phyloP scores from a whole-genome alignment of 2,888 invertebrate species.

The Campaea margaritaria region DNA sequence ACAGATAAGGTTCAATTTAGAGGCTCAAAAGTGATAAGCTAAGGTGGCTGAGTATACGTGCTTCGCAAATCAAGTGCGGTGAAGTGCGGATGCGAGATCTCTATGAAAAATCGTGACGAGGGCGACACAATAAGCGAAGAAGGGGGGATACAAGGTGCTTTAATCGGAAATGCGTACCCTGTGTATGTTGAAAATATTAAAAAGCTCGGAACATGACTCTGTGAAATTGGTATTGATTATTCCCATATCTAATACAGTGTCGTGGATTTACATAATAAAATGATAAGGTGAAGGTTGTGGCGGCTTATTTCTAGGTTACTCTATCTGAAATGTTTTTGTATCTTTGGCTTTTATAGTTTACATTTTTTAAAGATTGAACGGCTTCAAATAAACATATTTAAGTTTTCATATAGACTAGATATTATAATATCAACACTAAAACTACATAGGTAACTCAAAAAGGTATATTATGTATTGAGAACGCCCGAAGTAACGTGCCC shows the following conservation, averaged over 20 bases:
- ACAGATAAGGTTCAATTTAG: slow-evolving; percentile 58
- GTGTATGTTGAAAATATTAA: slow-evolving; percentile 44
- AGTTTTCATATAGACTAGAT: too few relatives aligned
- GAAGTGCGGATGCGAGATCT: slow-evolving; percentile 79
- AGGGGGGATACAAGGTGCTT: slow-evolving; percentile 73
- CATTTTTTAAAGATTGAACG: too few relatives aligned
- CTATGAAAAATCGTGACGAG: slow-evolving; percentile 83
- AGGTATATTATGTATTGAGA: too few relatives aligned
- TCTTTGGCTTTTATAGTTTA: neutral
- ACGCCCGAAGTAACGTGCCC: too few relatives aligned
- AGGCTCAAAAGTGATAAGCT: slow-evolving; percentile 41
- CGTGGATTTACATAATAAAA: slow-evolving; percentile 44
- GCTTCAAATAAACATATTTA: too few relatives aligned
- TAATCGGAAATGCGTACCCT: slow-evolving; percentile 73
- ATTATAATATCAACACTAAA: too few relatives aligned
- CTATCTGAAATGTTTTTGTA: slow-evolving; percentile 24
- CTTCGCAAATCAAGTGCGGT: slow-evolving; percentile 83
- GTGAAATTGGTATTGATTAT: slow-evolving; percentile 27
- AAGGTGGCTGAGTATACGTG: slow-evolving; percentile 66
- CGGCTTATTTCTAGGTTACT: slow-evolving; percentile 17
- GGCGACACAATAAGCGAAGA: slow-evolving; percentile 75
- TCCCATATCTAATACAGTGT: slow-evolving; percentile 45
- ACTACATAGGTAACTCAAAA: too few relatives aligned
- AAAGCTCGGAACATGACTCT: slow-evolving; percentile 17
- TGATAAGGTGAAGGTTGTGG: slow-evolving; percentile 42